Conservation (phyloP, 2,113 vertebrate genomes). For the Athene noctua region DNA sequence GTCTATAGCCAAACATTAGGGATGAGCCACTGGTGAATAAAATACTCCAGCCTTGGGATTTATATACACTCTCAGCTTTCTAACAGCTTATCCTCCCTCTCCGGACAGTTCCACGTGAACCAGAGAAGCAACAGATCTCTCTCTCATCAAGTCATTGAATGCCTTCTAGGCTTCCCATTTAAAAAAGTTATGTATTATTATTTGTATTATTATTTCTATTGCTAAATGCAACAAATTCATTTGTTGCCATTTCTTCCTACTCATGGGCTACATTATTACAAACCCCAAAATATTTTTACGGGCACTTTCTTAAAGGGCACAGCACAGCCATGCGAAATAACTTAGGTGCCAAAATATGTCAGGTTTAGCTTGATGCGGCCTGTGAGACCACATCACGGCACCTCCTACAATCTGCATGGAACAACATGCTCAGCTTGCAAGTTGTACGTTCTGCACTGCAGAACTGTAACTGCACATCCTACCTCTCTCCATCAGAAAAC, state of each 20-base stretch:
- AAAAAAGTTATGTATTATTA: not conserved
- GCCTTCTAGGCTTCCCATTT: not conserved
- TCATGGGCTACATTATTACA: not conserved
- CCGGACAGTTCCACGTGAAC: not conserved
- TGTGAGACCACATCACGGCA: not conserved
- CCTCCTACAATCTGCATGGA: not conserved
- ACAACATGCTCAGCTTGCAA: not conserved
- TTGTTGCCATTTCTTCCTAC: not conserved
- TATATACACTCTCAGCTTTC: not conserved
- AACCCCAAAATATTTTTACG: not conserved
- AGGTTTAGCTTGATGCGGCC: not conserved
- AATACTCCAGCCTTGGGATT: not conserved
- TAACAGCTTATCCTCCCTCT: not conserved
- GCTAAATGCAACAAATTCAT: not conserved
- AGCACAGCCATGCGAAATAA: not conserved
- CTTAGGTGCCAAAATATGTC: not conserved
- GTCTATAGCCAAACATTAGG: not conserved
- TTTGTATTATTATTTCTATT: not conserved
- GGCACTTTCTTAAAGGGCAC: not conserved
- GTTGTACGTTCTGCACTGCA: not conserved
- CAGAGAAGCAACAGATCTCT: not conserved
- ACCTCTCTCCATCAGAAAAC: not conserved
- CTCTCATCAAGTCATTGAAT: not conserved
- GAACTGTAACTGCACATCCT: not conserved
- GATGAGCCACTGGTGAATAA: constrained; percentile 39